phyloP scores from a whole-genome alignment of 2,113 vertebrate species.

The Scolopax mira region DNA sequence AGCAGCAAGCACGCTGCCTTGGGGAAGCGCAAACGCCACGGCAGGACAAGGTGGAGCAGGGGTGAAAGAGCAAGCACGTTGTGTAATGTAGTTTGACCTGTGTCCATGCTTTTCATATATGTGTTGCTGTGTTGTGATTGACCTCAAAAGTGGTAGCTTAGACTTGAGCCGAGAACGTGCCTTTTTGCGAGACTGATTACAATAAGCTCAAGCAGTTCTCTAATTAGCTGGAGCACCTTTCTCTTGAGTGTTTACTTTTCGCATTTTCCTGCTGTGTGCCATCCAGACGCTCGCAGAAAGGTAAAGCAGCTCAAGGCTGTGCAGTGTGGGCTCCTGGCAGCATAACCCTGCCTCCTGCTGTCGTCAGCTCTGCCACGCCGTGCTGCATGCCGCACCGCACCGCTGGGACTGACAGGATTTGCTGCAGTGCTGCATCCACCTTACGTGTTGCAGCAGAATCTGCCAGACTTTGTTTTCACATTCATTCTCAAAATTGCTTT shows the following conservation, averaged over 20 bases:
- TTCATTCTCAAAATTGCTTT: background rate
- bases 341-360: background rate
- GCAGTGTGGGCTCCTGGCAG: background rate
- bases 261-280: background rate
- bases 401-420: conserved; percentile 29
- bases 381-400: background rate
- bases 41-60: background rate
- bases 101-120: rapidly evolving
- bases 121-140: background rate
- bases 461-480: background rate
- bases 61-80: rapidly evolving
- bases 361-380: background rate
- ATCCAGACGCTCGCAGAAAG: background rate
- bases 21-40: too few relatives aligned
- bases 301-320: background rate
- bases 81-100: rapidly evolving
- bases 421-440: conserved; percentile 55
- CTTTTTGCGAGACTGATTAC: background rate
- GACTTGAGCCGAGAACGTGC: background rate
- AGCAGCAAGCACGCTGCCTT: rapidly evolving
- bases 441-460: conserved; percentile 2
- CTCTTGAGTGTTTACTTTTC: background rate
- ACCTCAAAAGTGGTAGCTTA: background rate
- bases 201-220: background rate
- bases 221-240: background rate